phyloP scores from a whole-genome alignment of 1,140 invertebrate species.

The Thaumatotibia leucotreta region DNA sequence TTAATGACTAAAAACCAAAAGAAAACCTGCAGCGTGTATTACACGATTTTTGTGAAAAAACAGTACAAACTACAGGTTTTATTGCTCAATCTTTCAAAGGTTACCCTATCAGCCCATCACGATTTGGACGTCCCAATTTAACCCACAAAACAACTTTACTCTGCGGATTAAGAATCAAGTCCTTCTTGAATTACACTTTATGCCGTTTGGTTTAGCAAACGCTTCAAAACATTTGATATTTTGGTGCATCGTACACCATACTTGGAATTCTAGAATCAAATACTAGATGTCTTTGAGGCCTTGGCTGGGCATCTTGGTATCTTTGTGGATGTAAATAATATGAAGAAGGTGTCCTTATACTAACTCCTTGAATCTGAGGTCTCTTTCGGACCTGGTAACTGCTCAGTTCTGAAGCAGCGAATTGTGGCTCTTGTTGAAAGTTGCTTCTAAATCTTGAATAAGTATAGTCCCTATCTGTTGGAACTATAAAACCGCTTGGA shows the following conservation, averaged over 20 bases:
- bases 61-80: slow-evolving; percentile 49
- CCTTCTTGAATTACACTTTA: not conserved
- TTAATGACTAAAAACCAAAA: no score
- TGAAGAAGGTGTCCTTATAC: slow-evolving; percentile 63
- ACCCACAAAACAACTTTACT: not conserved
- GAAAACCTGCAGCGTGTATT: slow-evolving; percentile 20
- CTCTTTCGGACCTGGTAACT: slow-evolving; percentile 48
- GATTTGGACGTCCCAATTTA: slow-evolving; percentile 17
- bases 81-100: slow-evolving; percentile 29
- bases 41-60: slow-evolving; percentile 13
- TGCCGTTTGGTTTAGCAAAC: not conserved
- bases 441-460: slow-evolving; percentile 64
- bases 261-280: not conserved
- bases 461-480: slow-evolving; percentile 63
- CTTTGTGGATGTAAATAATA: slow-evolving; percentile 66
- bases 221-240: not conserved
- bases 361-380: slow-evolving; percentile 54
- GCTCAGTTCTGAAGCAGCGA: slow-evolving; percentile 51
- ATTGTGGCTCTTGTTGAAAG: slow-evolving; percentile 51
- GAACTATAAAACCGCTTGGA: slow-evolving; percentile 63
- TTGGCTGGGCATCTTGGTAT: slow-evolving; percentile 34
- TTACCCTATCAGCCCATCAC: slow-evolving; percentile 21
- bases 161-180: not conserved
- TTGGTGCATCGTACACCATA: not conserved
- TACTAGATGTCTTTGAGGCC: slow-evolving; percentile 51